Conservation (phyloP, 37 sponge, comb jelly and placozoan species). For the Beroe forskalii region DNA sequence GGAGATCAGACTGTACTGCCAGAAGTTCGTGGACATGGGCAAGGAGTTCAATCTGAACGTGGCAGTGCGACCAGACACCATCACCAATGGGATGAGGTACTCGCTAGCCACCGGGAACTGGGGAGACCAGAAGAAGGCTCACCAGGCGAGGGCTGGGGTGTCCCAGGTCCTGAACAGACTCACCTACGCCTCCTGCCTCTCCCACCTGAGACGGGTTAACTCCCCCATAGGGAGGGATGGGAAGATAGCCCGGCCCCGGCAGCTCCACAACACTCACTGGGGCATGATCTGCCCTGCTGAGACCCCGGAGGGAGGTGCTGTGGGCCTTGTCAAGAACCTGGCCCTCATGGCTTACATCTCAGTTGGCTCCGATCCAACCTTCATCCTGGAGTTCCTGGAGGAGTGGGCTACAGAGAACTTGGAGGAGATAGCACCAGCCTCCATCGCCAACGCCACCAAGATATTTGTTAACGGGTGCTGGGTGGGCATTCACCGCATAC, state of each 20-base stretch:
- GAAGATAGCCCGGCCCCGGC: conserved; percentile 94
- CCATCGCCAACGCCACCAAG: conserved; percentile 96
- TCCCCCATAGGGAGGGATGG: conserved; percentile 99
- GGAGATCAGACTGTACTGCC: conserved; percentile 93
- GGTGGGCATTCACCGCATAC: conserved; percentile 98
- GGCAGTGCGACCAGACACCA: conserved; percentile 88
- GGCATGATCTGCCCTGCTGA: conserved; percentile 99
- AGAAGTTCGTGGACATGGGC: conserved; percentile 94
- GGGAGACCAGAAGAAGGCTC: conserved; percentile 99
- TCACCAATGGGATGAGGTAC: conserved; percentile 97
- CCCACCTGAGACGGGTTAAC: conserved; percentile 94
- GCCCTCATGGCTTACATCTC: conserved; percentile 99
- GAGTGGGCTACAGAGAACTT: conserved; percentile 99
- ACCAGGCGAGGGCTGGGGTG: conserved; percentile 96
- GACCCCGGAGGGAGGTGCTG: conserved; percentile 99
- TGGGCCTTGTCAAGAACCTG: conserved; percentile 98
- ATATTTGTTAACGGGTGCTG: conserved; percentile 99
- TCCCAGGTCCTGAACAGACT: conserved; percentile 98
- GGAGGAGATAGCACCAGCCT: conserved; percentile 98
- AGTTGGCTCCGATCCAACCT: conserved; percentile 96
- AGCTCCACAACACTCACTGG: conserved; percentile 99
- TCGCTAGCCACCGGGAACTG: conserved; percentile 99
- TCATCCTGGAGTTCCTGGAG: conserved; percentile 98
- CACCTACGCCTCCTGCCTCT: conserved; percentile 96
- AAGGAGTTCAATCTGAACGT: conserved; percentile 97